Conservation (phyloP, 2,113 vertebrate species). For the Scomber scombrus region DNA sequence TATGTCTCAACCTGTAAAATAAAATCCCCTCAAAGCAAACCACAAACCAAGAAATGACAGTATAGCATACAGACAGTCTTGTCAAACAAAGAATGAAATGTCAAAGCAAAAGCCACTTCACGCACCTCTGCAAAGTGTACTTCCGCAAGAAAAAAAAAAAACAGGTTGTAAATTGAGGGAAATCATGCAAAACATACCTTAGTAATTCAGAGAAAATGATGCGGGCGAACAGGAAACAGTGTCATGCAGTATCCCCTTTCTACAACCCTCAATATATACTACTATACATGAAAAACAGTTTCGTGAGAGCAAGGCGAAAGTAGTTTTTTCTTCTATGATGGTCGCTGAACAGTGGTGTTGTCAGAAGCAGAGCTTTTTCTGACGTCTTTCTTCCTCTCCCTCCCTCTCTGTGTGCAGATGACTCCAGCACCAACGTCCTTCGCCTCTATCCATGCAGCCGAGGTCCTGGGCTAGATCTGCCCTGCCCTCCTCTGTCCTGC, state of each 20-base stretch:
- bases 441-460: conserved; percentile 83
- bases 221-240: conserved; percentile 68
- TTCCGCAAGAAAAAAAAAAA: conserved; percentile 68
- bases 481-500: conserved; percentile 66
- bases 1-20: conserved; percentile 26
- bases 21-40: conserved; percentile 64
- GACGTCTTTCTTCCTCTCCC: conserved; percentile 82
- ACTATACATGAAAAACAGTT: conserved; percentile 71
- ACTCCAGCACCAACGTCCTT: conserved; percentile 79
- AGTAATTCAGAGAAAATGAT: conserved; percentile 80
- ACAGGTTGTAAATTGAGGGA: conserved; percentile 76
- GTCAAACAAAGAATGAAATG: conserved; percentile 75
- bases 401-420: conserved; percentile 78
- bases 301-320: conserved; percentile 74
- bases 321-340: conserved; percentile 72
- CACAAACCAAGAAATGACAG: conserved; percentile 62
- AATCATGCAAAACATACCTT: conserved; percentile 87
- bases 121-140: conserved; percentile 57
- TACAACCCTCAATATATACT: conserved; percentile 55
- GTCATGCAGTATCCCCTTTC: conserved; percentile 70
- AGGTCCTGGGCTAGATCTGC: conserved; percentile 80
- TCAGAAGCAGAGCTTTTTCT: conserved; percentile 81
- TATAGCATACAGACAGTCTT: conserved; percentile 45
- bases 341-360: conserved; percentile 74
- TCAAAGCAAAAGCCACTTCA: conserved; percentile 70